Conservation (phyloP, 2,888 invertebrate species). For the Dysmachus trigonus region DNA sequence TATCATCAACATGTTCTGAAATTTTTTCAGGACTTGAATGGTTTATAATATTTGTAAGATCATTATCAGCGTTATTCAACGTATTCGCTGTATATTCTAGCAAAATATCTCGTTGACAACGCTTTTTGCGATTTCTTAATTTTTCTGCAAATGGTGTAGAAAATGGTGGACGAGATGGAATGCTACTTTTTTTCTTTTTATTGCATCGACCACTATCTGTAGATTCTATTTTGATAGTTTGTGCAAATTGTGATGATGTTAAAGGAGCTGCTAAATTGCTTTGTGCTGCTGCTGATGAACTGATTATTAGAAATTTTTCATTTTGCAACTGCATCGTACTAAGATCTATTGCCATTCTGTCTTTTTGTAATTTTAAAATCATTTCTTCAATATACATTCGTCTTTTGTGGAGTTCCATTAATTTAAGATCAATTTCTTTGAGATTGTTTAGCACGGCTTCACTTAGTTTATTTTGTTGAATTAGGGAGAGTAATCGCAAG, state of each 20-base stretch:
- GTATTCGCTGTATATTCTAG: slow-evolving; percentile 45
- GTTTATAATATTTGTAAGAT: not conserved
- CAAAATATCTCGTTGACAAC: slow-evolving; percentile 48
- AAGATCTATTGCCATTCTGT: slow-evolving; percentile 60
- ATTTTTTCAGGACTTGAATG: slow-evolving; percentile 14
- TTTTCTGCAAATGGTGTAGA: slow-evolving; percentile 47
- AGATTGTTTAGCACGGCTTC: slow-evolving; percentile 56
- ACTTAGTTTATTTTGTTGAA: slow-evolving; percentile 52
- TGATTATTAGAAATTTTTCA: slow-evolving; percentile 59
- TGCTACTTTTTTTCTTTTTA: slow-evolving; percentile 31
- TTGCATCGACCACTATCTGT: not conserved
- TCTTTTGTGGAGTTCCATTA: slow-evolving; percentile 60
- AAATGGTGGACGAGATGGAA: not conserved
- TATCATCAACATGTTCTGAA: slow-evolving; percentile 32
- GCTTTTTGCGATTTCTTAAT: slow-evolving; percentile 49
- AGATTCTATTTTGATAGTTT: not conserved
- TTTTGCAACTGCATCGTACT: slow-evolving; percentile 59
- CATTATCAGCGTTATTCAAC: not conserved
- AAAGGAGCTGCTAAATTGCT: slow-evolving; percentile 6
- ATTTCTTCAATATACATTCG: slow-evolving; percentile 61
- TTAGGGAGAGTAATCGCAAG: slow-evolving; percentile 52
- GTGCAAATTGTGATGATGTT: not conserved
- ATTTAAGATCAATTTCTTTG: slow-evolving; percentile 59
- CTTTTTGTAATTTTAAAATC: slow-evolving; percentile 61
- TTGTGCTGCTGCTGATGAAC: slow-evolving; percentile 54